Percentiles rank a stretch among this genome's conserved stretches.
Conservation (phyloP, 2,113 vertebrate species). For the Halcyon senegalensis region DNA sequence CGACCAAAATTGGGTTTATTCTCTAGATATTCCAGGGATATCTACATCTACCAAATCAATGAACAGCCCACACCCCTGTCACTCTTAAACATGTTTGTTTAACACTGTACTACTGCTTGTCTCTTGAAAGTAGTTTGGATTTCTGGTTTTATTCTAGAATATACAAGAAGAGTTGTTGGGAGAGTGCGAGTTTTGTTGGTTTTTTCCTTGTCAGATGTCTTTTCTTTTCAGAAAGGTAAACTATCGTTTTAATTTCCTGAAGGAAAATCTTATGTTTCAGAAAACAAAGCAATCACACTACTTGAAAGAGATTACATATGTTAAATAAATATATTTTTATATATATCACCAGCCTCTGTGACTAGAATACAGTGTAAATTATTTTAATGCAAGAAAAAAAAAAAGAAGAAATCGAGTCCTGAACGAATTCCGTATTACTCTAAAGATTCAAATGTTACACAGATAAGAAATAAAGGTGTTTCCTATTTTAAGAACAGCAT, state of each 20-base stretch:
- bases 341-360: not conserved
- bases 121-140: not conserved
- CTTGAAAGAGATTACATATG: not conserved
- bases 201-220: not conserved
- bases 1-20: conserved; percentile 34
- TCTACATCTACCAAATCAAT: not conserved
- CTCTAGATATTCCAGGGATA: conserved; percentile 17
- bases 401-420: not conserved
- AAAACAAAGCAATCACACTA: not conserved
- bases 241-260: not conserved
- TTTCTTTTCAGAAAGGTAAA: conserved; percentile 7
- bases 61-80: not conserved
- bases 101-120: not conserved
- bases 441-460: not conserved
- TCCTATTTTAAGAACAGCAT: not conserved
- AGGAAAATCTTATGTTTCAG: not conserved
- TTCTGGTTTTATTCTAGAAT: conserved; percentile 29
- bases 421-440: not conserved
- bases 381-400: not conserved
- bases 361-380: not conserved
- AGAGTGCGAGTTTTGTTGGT: not conserved
- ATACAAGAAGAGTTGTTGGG: not conserved
- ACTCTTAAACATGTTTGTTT: not conserved
- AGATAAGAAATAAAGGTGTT: not conserved
- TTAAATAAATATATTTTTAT: not conserved